phyloP scores from a whole-genome alignment of 2,888 invertebrate species.

The Tipula helvola region DNA sequence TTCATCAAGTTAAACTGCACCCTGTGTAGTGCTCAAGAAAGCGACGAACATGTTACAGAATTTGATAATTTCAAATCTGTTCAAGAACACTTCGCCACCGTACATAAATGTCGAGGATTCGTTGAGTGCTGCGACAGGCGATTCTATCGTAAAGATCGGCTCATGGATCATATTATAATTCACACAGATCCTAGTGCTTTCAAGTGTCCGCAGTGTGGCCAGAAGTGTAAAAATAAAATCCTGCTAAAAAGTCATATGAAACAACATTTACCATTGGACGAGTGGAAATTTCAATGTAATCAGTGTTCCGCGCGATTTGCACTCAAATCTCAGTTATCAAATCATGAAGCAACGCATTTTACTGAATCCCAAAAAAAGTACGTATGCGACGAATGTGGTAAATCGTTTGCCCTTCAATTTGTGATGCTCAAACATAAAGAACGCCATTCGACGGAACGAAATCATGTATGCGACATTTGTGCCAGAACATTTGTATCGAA shows the following conservation, averaged over 20 bases:
- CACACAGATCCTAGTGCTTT: constrained; percentile 17
- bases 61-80: constrained; percentile 17
- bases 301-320: constrained; percentile 17
- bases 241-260: constrained; percentile 17
- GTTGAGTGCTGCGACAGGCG: constrained; percentile 17
- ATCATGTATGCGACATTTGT: constrained; percentile 17
- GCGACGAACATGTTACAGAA: background rate
- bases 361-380: constrained; percentile 16
- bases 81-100: constrained; percentile 15
- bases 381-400: constrained; percentile 18
- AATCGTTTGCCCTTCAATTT: constrained; percentile 18
- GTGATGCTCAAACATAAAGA: constrained; percentile 17
- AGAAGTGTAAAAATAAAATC: constrained; percentile 16
- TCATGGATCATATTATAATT: constrained; percentile 16
- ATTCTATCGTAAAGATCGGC: constrained; percentile 17
- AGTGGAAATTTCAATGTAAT: constrained; percentile 15
- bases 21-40: constrained; percentile 11
- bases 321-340: constrained; percentile 17
- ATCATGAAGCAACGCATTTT: constrained; percentile 17
- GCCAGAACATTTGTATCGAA: constrained; percentile 16
- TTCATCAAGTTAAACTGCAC: constrained; percentile 16
- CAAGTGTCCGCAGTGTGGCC: constrained; percentile 17
- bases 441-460: constrained; percentile 15
- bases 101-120: constrained; percentile 16
- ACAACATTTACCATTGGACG: constrained; percentile 17